phyloP scores from a whole-genome alignment of 2,113 vertebrate species.

The Colius striatus region DNA sequence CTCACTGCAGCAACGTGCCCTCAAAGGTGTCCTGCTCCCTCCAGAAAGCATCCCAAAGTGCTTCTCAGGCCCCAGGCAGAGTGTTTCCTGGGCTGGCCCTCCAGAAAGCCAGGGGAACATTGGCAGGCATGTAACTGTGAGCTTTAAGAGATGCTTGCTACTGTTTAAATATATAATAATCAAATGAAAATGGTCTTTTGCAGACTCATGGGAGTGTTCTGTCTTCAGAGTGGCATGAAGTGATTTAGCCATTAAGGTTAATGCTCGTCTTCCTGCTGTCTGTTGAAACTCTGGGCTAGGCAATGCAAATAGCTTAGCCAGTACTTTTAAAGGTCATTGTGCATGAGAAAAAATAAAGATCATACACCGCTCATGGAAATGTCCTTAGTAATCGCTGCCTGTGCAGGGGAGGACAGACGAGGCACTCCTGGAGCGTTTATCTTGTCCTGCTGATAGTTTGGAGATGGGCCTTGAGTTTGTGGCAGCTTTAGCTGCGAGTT shows the following conservation, averaged over 20 bases:
- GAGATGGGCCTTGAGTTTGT: slow-evolving; percentile 15
- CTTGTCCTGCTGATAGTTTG: slow-evolving; percentile 4
- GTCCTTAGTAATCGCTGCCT: slow-evolving; percentile 69
- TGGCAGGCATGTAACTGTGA: neutral
- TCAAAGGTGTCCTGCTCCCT: neutral
- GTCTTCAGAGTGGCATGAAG: slow-evolving; percentile 57
- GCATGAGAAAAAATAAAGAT: slow-evolving; percentile 68
- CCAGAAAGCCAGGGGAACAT: neutral
- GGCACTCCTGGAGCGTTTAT: slow-evolving; percentile 20
- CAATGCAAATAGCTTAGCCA: slow-evolving; percentile 80
- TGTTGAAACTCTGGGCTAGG: slow-evolving; percentile 73
- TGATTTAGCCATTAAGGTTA: slow-evolving; percentile 82
- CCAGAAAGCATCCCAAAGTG: neutral
- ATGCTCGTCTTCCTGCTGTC: slow-evolving; percentile 75
- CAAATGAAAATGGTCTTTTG: neutral
- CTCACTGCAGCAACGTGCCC: neutral
- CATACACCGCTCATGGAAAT: slow-evolving; percentile 68
- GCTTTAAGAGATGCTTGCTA: neutral
- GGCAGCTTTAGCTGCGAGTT: neutral
- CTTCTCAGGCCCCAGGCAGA: neutral
- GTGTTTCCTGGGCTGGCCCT: neutral
- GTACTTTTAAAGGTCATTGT: slow-evolving; percentile 82
- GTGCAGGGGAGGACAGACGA: slow-evolving; percentile 29
- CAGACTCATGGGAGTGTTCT: slow-evolving; percentile 44
- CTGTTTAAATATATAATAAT: slow-evolving; percentile 45